These are phyloP conservation scores for Poecile montanus DNA, from an alignment of 2,797 vertebrate genomes.

Conservation along the genomic window DNA sequence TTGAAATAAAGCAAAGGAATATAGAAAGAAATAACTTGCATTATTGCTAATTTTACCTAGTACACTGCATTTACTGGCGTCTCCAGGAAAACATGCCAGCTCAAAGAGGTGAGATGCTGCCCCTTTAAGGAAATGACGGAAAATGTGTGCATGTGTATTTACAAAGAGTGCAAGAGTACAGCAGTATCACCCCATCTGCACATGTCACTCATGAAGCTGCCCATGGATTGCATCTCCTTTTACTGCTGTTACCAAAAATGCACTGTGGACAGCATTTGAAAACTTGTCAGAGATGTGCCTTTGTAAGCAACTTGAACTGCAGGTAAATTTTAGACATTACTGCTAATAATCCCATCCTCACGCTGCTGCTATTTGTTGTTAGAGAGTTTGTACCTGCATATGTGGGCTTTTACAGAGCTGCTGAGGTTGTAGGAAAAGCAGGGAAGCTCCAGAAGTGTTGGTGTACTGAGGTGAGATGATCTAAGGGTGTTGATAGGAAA, in stretches of 20 bases:
- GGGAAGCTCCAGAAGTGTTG: neutral
- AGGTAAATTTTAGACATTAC: slow-evolving; percentile 40
- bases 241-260: slow-evolving; percentile 41
- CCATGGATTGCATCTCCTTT: neutral
- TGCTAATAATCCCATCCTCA: neutral
- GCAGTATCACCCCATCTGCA: slow-evolving; percentile 1
- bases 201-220: slow-evolving; percentile 32
- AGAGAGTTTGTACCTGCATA: neutral
- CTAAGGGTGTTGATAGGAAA: slow-evolving; percentile 49
- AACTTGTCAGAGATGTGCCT: slow-evolving; percentile 8
- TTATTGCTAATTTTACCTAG: neutral
- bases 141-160: slow-evolving; percentile 24
- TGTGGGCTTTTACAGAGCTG: neutral
- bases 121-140: slow-evolving; percentile 53
- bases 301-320: slow-evolving; percentile 24
- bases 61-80: neutral
- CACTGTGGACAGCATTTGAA: neutral
- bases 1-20: neutral
- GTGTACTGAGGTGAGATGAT: slow-evolving; percentile 11
- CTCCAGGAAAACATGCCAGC: neutral
- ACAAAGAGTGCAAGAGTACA: neutral
- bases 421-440: slow-evolving; percentile 1
- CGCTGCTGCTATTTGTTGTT: neutral
- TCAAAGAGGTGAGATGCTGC: neutral
- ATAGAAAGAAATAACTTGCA: neutral